A percentile compares a stretch with the other conserved stretches of the same genome.
Conservation (phyloP, 2,113 vertebrate species). For the Capricornis sumatraensis region DNA sequence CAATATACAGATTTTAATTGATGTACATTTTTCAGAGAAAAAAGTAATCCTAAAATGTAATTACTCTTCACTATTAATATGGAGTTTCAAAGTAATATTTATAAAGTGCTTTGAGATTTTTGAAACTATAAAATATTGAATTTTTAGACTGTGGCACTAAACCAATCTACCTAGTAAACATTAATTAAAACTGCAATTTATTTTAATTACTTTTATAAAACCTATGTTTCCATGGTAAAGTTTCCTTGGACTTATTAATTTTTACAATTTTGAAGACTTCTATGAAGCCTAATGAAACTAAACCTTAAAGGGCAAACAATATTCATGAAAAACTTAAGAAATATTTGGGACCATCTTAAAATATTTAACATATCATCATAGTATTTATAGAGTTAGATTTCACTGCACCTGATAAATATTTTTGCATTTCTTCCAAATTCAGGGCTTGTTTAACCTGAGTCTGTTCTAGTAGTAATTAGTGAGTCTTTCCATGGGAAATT, state of each 20-base stretch:
- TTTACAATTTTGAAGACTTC: constrained; percentile 35
- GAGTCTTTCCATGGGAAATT: constrained; percentile 41
- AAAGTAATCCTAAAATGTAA: background rate
- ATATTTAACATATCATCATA: constrained; percentile 8
- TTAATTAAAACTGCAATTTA: background rate
- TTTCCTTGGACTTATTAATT: constrained; percentile 5
- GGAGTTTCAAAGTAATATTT: background rate
- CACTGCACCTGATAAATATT: constrained; percentile 33
- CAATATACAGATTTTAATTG: background rate
- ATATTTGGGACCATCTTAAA: background rate
- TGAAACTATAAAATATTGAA: background rate
- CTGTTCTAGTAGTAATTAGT: constrained; percentile 37
- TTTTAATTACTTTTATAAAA: constrained; percentile 5
- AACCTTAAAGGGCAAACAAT: background rate
- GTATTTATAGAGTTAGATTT: background rate
- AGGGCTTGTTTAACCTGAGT: constrained; percentile 33
- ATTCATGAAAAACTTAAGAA: constrained; percentile 23
- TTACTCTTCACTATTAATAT: background rate
- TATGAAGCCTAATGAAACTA: constrained; percentile 7
- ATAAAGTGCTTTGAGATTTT: background rate
- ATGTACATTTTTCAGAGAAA: background rate
- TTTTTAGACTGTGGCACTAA: background rate
- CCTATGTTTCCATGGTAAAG: background rate
- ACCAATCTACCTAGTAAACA: background rate
- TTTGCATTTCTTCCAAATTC: constrained; percentile 47